Base-by-base conservation (phyloP, 2,113 vertebrate species). In the Drymodes brunneopygia region DNA sequence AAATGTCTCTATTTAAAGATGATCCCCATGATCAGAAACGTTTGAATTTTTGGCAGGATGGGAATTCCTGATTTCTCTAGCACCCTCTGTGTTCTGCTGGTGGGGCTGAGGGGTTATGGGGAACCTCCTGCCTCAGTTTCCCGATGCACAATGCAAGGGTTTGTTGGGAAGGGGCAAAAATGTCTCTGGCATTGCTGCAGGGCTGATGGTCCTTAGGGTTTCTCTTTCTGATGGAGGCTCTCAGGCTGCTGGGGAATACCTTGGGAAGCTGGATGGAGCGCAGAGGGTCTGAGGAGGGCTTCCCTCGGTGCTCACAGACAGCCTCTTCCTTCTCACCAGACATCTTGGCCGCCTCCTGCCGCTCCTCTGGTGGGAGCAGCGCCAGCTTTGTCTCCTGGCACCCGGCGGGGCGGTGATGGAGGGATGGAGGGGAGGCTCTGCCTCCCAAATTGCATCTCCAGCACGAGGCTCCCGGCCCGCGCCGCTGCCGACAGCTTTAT, bases 401-500 rank as follows among this genome's bases (percentile, higher is more conserved):
- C 56, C 0, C 2, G 3, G 44, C 1, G 24, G 60, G 9, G 71
- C 1, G 66, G n/a, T 3, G 82, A 81, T 23, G 92, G 94, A 87
- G 82, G 81, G 36, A 33, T 8, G 7, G 22, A 47, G 54, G 80
- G 77, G 62, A 53, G 10, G 71, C 81, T 91, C 84, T 73, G 71
- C 92, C 73, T 90, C 86, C 83, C 83, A 56, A 38, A 95, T 50
- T 2, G 56, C 83, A 60, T 81, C 94, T 33, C 69, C 90, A 48
- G 93, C 81, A 3, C 24, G 7, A 16, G 50, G 67, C 86, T 24
- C 81, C 84, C 5, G 35, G 69, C 5, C 23, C 24, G n/a, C 23
- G 23, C 84, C 17, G 47, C 69, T 53, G 92, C 81, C 56, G 61
- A 96, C 95, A 92, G 95, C 87, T 95, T 94, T 91, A 95, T 51